phyloP scores from a whole-genome alignment of 37 sponge, comb jelly and placozoan genomes.

The Aphrocallistes beatrix region DNA sequence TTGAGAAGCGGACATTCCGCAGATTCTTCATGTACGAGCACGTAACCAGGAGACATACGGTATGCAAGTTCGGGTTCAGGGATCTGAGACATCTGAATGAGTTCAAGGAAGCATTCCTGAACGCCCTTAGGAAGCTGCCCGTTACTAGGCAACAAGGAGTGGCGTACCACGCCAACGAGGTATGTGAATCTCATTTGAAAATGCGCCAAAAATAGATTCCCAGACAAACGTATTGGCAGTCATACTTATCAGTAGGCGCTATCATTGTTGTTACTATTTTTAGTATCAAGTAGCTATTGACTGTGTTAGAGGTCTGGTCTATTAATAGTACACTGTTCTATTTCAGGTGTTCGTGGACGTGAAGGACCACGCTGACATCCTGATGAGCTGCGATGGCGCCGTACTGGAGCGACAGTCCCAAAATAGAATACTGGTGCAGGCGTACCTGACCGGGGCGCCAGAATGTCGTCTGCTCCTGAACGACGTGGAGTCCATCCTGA shows the following conservation, averaged over 20 bases:
- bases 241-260: too few relatives aligned
- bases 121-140: slow-evolving; percentile 60
- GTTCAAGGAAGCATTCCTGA: slow-evolving; percentile 46
- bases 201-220: not conserved
- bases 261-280: too few relatives aligned
- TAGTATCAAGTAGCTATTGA: too few relatives aligned
- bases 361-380: slow-evolving; percentile 55
- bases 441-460: slow-evolving; percentile 44
- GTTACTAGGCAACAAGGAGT: slow-evolving; percentile 50
- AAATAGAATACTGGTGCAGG: slow-evolving; percentile 59
- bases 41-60: slow-evolving; percentile 33
- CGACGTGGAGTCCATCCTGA: slow-evolving; percentile 53
- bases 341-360: slow-evolving; percentile 72
- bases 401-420: slow-evolving; percentile 59
- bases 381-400: slow-evolving; percentile 84
- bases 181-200: not conserved
- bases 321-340: not conserved
- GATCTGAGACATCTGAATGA: slow-evolving; percentile 39
- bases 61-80: slow-evolving; percentile 56
- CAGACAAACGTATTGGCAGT: too few relatives aligned
- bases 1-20: slow-evolving; percentile 54
- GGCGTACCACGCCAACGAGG: slow-evolving; percentile 67
- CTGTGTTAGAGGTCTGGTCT: too few relatives aligned
- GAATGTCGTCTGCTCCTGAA: slow-evolving; percentile 58
- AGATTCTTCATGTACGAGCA: slow-evolving; percentile 67